Evolutionary conservation across 2,113 vertebrate species (phyloP).

Genomic region (Ramphastos sulfuratus): DNA sequence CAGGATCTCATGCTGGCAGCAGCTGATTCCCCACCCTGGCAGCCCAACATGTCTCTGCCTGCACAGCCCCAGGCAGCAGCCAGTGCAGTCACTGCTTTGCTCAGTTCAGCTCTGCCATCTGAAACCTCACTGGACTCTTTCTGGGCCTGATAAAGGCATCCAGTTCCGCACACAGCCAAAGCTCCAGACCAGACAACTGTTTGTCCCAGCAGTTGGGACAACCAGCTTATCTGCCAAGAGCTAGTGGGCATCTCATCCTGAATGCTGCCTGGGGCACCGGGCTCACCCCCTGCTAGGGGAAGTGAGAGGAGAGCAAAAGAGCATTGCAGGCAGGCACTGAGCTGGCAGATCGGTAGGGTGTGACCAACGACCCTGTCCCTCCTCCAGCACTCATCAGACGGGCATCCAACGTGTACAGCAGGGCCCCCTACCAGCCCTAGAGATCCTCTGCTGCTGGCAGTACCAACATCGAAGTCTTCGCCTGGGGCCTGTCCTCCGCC

Average conservation of each 20-base stretch:
- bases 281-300: neutral
- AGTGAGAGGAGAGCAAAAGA: neutral
- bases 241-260: rapidly evolving
- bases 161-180: rapidly evolving
- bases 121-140: neutral
- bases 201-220: neutral
- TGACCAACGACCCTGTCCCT: neutral
- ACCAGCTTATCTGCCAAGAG: no score
- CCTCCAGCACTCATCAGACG: neutral
- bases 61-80: neutral
- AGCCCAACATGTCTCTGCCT: neutral
- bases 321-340: neutral
- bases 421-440: rapidly evolving
- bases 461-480: neutral
- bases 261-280: rapidly evolving
- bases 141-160: rapidly evolving
- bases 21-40: neutral
- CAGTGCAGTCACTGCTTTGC: rapidly evolving
- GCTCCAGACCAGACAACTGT: neutral
- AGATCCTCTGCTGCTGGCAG: rapidly evolving
- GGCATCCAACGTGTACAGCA: neutral
- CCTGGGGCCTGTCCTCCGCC: no score
- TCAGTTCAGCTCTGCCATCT: neutral
- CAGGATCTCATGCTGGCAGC: neutral
- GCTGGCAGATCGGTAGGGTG: neutral